Percentiles rank a stretch among this genome's conserved stretches.
Evolutionary conservation across 2,113 vertebrate genomes (phyloP).

Genomic region (Hippolais icterina): DNA sequence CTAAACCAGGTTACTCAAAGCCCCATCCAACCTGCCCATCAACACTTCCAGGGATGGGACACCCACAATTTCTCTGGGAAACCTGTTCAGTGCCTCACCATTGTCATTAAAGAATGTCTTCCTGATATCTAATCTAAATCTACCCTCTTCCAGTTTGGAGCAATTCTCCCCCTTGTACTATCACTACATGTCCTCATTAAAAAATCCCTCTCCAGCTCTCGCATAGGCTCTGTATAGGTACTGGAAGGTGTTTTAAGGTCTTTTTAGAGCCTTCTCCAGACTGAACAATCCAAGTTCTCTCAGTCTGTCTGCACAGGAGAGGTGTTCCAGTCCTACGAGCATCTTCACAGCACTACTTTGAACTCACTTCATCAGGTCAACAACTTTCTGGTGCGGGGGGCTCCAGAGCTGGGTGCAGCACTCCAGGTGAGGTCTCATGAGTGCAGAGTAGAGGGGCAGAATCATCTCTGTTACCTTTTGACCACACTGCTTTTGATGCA

Average conservation of each 20-base stretch:
- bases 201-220: not conserved
- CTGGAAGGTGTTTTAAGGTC: not conserved
- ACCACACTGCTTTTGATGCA: not conserved
- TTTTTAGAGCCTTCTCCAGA: not conserved
- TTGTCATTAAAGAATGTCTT: not conserved
- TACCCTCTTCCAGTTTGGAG: not conserved
- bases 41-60: not conserved
- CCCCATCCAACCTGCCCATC: too few relatives aligned
- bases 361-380: not conserved
- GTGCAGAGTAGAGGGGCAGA: not conserved
- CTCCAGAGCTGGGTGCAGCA: not conserved
- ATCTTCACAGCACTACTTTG: not conserved
- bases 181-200: not conserved
- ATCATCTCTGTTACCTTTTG: not conserved
- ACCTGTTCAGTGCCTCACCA: not conserved
- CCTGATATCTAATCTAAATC: not conserved
- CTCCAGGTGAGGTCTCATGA: not conserved
- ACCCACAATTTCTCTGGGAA: not conserved
- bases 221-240: not conserved
- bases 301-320: not conserved
- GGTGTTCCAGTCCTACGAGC: not conserved
- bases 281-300: not conserved
- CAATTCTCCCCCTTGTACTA: not conserved
- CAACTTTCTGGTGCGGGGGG: not conserved
- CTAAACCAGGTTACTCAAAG: not conserved